Evolutionary conservation across 1,140 invertebrate species (phyloP).

Genomic region (Eumeta japonica): DNA sequence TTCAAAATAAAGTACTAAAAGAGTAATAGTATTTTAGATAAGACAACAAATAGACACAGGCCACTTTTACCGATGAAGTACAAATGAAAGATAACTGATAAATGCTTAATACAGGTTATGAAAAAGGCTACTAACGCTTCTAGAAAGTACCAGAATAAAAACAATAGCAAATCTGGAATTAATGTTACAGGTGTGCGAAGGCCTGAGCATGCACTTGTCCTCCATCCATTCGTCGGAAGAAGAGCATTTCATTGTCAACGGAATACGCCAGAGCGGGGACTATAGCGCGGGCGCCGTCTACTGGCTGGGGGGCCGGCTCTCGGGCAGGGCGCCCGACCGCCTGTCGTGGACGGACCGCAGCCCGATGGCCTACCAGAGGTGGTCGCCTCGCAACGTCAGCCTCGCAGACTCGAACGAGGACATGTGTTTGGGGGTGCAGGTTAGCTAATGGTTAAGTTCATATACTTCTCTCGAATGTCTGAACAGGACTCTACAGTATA

Average conservation of each 20-base stretch:
- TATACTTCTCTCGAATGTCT: background rate
- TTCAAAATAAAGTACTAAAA: no score
- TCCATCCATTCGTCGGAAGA: slow-evolving; percentile 64
- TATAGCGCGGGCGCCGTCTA: slow-evolving; percentile 68
- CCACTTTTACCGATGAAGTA: no score
- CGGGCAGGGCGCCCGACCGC: slow-evolving; percentile 39
- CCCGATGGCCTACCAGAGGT: slow-evolving; percentile 59
- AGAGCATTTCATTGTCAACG: slow-evolving; percentile 63
- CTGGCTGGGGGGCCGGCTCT: slow-evolving; percentile 62
- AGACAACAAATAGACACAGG: no score
- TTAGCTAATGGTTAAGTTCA: slow-evolving; percentile 11
- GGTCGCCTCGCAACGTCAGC: slow-evolving; percentile 57
- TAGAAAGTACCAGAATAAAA: no score
- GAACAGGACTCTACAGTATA: background rate
- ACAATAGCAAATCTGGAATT: no score
- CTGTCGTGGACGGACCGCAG: slow-evolving; percentile 62
- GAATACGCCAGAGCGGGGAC: slow-evolving; percentile 64
- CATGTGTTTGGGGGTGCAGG: slow-evolving; percentile 59
- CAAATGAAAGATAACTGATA: no score
- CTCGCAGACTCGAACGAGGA: slow-evolving; percentile 28
- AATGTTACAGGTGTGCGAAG: slow-evolving; percentile 66
- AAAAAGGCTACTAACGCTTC: no score
- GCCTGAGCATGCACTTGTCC: slow-evolving; percentile 62
- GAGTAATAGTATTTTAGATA: no score
- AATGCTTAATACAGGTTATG: no score